Base-by-base conservation (phyloP, 2,888 invertebrate species). In the Drosophila kuntzei region DNA sequence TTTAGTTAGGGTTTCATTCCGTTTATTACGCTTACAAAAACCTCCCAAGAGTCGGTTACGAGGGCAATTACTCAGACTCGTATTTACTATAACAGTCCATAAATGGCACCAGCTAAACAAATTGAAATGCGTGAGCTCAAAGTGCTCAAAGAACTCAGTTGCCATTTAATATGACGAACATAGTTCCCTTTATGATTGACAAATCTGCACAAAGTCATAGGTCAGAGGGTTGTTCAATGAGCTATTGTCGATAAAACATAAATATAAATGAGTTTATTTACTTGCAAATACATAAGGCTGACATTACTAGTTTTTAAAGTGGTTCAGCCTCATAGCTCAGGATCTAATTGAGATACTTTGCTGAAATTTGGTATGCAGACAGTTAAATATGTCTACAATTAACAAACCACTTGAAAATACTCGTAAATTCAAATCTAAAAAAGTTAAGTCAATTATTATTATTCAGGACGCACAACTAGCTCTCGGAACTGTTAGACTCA, bases 11-110 rank as follows among this genome's bases (percentile, higher is more conserved):
- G 55, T 27, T 51, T 3, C 53, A 14, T 53, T 54, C 59, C 58
- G 59, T 74, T 62, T 63, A 69, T 73, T 64, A 61, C 44, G 25
- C 22, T 22, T 16, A n/a, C 22, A 11, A 25, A n/a, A 41, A 16
- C 16, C n/a, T n/a, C n/a, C 37, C 44, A 22, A 18, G 44, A 63
- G 25, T 47, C 51, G 70, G 64, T 54, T 58, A 61, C 37, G 39
- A 54, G 74, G 75, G 59, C 75, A 75, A 71, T 75, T 75, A 75
- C 70, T 66, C 61, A 57, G 32, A 32, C 53, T 41, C 25, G 34
- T 54, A 58, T 32, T 68, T 68, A 36, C 44, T 41, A 54, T 51
- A 39, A 58, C 44, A 59, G 43, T 14, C 25, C 59, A 61, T 53
- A 71, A 60, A 37, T 49, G 27, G 12, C 36, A 39, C 16, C 49